Conservation (phyloP, 2,888 invertebrate genomes). For the Steinernema carpocapsae region DNA sequence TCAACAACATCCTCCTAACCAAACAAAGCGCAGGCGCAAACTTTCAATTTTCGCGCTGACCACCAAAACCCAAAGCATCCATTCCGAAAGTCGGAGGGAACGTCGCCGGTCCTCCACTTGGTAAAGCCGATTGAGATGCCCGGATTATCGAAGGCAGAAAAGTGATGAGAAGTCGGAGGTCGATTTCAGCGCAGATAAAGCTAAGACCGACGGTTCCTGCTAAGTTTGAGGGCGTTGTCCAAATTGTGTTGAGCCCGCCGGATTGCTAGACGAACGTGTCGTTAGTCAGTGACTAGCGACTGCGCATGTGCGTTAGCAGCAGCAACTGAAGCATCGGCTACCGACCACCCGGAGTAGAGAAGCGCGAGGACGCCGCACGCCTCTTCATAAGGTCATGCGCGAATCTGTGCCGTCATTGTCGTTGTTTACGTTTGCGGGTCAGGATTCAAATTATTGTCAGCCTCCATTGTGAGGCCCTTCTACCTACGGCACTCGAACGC, state of each 20-base stretch:
- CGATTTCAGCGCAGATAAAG: neutral
- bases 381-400: constrained; percentile 10
- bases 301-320: constrained; percentile 17
- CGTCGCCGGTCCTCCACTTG: too few relatives aligned
- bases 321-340: neutral
- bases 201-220: neutral
- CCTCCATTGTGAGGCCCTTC: too few relatives aligned
- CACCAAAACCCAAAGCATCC: too few relatives aligned
- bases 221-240: constrained; percentile 15
- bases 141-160: too few relatives aligned
- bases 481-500: too few relatives aligned
- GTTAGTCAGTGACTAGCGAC: constrained; percentile 15
- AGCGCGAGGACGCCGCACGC: neutral
- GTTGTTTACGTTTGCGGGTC: constrained; percentile 6
- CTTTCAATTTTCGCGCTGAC: too few relatives aligned
- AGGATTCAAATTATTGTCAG: too few relatives aligned
- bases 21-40: too few relatives aligned
- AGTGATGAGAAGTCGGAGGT: too few relatives aligned
- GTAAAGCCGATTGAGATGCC: too few relatives aligned
- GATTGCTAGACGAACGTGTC: constrained; percentile 29
- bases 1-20: too few relatives aligned
- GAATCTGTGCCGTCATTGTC: constrained; percentile 4
- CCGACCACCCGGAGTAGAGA: constrained; percentile 16
- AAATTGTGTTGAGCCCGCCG: constrained; percentile 10
- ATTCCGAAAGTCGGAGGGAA: too few relatives aligned